phyloP scores from a whole-genome alignment of 2,113 vertebrate genomes.

The Myxocyprinus asiaticus region DNA sequence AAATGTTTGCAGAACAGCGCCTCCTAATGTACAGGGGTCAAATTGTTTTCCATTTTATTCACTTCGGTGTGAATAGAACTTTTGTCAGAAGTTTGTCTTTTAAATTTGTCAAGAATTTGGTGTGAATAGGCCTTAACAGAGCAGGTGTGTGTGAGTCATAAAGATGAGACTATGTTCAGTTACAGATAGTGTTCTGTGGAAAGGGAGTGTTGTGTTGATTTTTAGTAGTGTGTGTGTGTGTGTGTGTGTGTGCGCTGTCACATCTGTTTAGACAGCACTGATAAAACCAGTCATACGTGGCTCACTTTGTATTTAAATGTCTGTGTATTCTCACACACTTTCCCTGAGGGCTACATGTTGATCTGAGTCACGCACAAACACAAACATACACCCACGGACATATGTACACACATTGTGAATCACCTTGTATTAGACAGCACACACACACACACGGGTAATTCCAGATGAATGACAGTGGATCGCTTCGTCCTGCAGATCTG shows the following conservation, averaged over 20 bases:
- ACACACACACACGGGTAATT: conserved; percentile 10
- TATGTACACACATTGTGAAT: no score
- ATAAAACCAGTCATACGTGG: conserved; percentile 44
- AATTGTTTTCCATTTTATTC: no score
- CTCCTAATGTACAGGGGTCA: no score
- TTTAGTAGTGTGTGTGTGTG: conserved; percentile 1
- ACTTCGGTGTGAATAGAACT: no score
- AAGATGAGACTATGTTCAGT: not conserved
- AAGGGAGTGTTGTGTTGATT: conserved; percentile 8
- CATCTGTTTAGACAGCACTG: conserved; percentile 23
- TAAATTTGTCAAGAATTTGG: no score
- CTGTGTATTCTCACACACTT: conserved; percentile 21
- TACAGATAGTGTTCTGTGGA: conserved; percentile 4
- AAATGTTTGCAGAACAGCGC: no score
- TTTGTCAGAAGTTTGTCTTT: no score
- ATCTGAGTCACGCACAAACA: conserved; percentile 10
- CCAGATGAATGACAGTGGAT: conserved; percentile 65
- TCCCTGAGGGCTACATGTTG: not conserved
- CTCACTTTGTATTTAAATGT: conserved; percentile 14
- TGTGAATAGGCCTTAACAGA: not conserved
- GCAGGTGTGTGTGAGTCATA: not conserved
- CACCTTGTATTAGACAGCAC: not conserved
- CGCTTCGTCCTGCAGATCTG: conserved; percentile 53
- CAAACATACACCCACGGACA: not conserved
- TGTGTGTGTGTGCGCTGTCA: not conserved